Base-by-base conservation (phyloP, 2,888 invertebrate species). In the Cataglyphis albicans region DNA sequence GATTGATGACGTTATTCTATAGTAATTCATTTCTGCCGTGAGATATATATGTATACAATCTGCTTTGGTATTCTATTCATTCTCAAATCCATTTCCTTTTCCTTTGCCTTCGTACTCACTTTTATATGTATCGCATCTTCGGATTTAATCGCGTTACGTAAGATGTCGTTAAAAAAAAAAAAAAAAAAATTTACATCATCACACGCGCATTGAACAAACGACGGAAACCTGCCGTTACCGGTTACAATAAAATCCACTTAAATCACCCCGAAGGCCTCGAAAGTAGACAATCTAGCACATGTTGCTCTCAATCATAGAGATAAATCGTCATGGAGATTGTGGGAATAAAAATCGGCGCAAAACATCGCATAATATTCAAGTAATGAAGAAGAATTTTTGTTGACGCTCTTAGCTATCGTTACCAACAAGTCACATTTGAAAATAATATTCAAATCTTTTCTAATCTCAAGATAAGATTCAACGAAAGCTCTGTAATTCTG, bases 191-290 rank as follows among this genome's bases (percentile, higher is more conserved):
- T 57, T 21, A 57, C 78, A 68, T 75, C 35, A 21, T 78, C 32
- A 38, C 10, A 38, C 32, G 10, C 41, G 32, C 38, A 12, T 73
- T 25, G 48, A 81, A 81, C 67, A 80, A 81, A 76, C 73, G 61
- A 55, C 78, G 84, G 80, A 83, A 88, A 82, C 61, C 59, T 55
- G 68, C 80, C 68, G 84, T 86, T 88, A 84, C 73, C 75, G 29
- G 72, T 29, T 76, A 82, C 82, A 75, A 74, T 74, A 59, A 59
- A 57, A 52, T 59, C 67, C 67, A 61, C 55, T 67, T 18, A 38
- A 32, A 63, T 59, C 35, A 44, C 41, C 41, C 10, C 32, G 81
- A 88, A 87, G 84, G 83, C 81, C 83, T 80, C 48, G 75, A 82
- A 88, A 88, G 75, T 83, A 84, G 61, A 84, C 73, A 75, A 87